Base-by-base conservation (phyloP, 1,140 invertebrate genomes). In the Leptonema lineaticorne region DNA sequence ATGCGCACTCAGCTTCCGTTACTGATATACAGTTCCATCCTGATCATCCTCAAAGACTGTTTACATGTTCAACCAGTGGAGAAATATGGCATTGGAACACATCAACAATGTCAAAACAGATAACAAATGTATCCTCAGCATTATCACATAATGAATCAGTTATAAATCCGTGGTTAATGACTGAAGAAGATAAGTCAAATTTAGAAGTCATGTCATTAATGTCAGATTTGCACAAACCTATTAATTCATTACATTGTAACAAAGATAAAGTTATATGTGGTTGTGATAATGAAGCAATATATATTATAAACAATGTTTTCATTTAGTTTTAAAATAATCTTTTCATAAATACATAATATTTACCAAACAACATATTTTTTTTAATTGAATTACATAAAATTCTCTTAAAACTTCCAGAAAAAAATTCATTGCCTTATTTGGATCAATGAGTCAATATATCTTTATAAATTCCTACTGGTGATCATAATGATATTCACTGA, bases 11-110 rank as follows among this genome's bases (percentile, higher is more conserved):
- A 0, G 88, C 87, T 63, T 79, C 90, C 30, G 88, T 95, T 9
- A 89, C 85, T 48, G 92, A 95, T 81, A 88, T 95, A 67, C 85
- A 88, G 41, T 96, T 95, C 74, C 92, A 96, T 79, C 90, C 87
- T 7, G 87, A 88, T 56, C 85, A 91, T 74, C 92, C 93, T 0
- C 87, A 93, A 58, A 92, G 93, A 81, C 74, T 95, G 0, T 90
- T 94, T 70, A 92, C 90, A 1, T 90, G 89, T 75, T 92, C 92
- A 0, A 79, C 86, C 45, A 87, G 87, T 69, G 93, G 94, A 2
- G 89, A 94, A 78, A 77, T 95, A 3, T 94, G 92, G 90, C 91
- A 94, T 75, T 95, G 93, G 93, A 89, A 90, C 63, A 79, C 80
- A 74, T 78, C 82, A 24, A 78, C 77, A 0, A 78, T 82, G 72